Evolutionary conservation across 2,113 vertebrate genomes (phyloP), one percentile per base, ranked within the genome.

Genomic region (Meriones unguiculatus): DNA sequence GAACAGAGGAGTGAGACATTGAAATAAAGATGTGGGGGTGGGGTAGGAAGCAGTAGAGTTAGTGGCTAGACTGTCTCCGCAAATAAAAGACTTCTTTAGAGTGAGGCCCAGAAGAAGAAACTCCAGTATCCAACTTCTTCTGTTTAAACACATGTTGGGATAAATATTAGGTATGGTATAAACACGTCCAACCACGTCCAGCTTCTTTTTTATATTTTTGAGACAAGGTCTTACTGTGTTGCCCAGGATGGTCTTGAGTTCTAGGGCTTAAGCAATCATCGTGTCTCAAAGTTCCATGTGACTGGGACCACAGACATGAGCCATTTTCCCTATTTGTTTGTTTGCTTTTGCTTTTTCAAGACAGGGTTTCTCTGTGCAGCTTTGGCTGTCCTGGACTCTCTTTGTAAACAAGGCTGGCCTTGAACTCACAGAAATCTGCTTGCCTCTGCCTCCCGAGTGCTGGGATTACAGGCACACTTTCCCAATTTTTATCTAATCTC

Each of bases 71-170:
- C 0, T 5, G 11, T 69, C 24, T 46, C 25, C 35, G 50, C 22
- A 84, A 62, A 84, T 25, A 80, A 85, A 86, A 87, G 88, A 20
- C 59, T 93, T 95, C 54, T 96, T 73, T n/a, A 91, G 52, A 32
- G 57, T 20, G 30, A 75, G 54, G 11, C 24, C 22, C 69, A 18
- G 11, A 25, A 93, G 64, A 76, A 87, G 52, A 22, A 0, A 93
- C n/a, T 72, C 73, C 30, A 90, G 84, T 35, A 92, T n/a, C 38
- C 1, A 28, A 67, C 13, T 25, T 91, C 17, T 78, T 91, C 59
- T 67, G 46, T 91, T 81, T 73, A 78, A 64, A 93, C 93, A 75
- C 38, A 93, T 0, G 1, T 10, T 78, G 46, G 35, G 93, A 89
- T 77, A 91, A 91, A 38, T 72, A 62, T 46, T 38, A 77, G 22